Evolutionary conservation across 2,113 vertebrate genomes (phyloP).

Genomic region (Sinocyclocheilus anshuiensis): DNA sequence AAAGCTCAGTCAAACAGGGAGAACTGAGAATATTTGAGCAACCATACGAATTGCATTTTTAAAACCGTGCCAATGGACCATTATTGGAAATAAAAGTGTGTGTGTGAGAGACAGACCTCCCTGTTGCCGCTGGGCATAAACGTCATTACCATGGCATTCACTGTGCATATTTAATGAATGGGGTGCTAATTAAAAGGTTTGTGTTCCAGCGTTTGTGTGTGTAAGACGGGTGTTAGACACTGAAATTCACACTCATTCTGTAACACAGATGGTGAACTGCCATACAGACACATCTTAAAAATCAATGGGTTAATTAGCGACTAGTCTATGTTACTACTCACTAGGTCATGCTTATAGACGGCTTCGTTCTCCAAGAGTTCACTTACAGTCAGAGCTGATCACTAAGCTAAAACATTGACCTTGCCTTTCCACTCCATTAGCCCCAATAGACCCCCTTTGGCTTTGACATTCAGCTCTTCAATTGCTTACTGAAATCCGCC

Average conservation of each 20-base stretch:
- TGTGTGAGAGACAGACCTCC: background rate
- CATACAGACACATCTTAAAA: background rate
- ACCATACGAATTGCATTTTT: conserved; percentile 20
- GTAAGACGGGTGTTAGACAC: background rate
- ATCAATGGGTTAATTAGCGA: conserved; percentile 26
- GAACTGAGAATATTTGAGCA: background rate
- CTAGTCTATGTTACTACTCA: conserved; percentile 8
- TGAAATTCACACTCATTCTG: background rate
- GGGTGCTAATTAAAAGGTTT: conserved; percentile 20
- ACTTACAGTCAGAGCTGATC: conserved; percentile 6
- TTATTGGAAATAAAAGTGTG: background rate
- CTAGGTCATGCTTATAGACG: background rate
- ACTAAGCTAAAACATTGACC: conserved; percentile 61
- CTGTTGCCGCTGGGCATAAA: background rate
- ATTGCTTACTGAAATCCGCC: conserved; percentile 58
- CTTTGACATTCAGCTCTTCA: conserved; percentile 50
- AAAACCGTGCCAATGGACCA: background rate
- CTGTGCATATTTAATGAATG: conserved; percentile 58
- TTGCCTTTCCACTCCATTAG: conserved; percentile 59
- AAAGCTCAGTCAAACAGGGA: conserved; percentile 24
- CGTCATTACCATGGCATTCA: conserved; percentile 46
- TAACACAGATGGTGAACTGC: conserved; percentile 4
- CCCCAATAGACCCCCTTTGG: conserved; percentile 41
- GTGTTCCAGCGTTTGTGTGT: conserved; percentile 39
- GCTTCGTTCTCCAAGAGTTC: background rate